Percentiles rank a stretch among this genome's conserved stretches.
These are phyloP conservation scores for Myotis findleyi DNA, from an alignment of 2,797 vertebrate species.

Conservation along the genomic window DNA sequence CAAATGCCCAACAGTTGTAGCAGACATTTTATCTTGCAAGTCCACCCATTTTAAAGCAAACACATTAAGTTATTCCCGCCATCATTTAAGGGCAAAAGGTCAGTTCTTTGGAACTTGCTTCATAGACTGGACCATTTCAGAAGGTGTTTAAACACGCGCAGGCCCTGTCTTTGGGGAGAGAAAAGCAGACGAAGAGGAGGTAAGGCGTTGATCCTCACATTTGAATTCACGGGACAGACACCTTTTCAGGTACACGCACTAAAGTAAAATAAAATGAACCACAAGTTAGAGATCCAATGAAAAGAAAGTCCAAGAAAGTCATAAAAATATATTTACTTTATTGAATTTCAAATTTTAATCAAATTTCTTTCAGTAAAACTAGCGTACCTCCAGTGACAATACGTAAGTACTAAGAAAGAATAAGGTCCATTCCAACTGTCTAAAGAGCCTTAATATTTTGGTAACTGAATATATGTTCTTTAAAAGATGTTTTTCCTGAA, in stretches of 20 bases:
- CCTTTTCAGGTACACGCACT: background rate
- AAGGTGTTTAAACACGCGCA: slow-evolving; percentile 12
- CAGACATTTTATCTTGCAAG: background rate
- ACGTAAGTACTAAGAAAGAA: slow-evolving; percentile 19
- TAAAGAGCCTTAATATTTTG: background rate
- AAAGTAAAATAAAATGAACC: background rate
- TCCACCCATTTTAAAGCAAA: slow-evolving; percentile 42
- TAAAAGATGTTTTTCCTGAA: slow-evolving; percentile 12
- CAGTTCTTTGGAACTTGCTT: slow-evolving; percentile 41
- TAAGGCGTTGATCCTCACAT: background rate
- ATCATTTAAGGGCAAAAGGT: background rate
- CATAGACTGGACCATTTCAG: background rate
- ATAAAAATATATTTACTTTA: background rate
- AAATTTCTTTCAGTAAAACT: slow-evolving; percentile 37
- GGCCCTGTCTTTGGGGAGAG: background rate
- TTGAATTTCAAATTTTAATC: slow-evolving; percentile 30
- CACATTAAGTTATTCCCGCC: slow-evolving; percentile 8
- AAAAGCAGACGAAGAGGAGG: background rate
- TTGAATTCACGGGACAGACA: background rate
- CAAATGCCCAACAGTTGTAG: background rate
- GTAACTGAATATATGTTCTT: background rate
- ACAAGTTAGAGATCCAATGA: background rate
- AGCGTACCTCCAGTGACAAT: background rate
- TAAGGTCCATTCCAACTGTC: background rate
- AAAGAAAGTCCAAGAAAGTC: background rate